These are phyloP conservation scores for Nephila pilipes DNA, from an alignment of 1,140 invertebrate species.

Conservation along the genomic window DNA sequence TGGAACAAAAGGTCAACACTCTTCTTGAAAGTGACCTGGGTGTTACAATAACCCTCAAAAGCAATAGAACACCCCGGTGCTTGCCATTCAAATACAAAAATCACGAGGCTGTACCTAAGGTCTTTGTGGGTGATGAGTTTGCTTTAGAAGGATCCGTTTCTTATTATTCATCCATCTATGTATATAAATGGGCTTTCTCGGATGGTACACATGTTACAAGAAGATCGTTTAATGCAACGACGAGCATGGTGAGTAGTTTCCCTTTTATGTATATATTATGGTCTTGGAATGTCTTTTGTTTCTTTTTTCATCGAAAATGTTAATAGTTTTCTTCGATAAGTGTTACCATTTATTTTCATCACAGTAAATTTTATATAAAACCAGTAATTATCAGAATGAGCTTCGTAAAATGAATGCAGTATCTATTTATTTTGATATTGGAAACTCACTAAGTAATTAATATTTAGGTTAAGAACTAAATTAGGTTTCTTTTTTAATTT, in stretches of 20 bases:
- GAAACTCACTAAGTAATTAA: too few species aligned
- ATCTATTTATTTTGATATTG: too few species aligned
- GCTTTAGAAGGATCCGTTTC: background rate
- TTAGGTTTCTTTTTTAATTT: too few species aligned
- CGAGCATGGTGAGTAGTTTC: slow-evolving; percentile 22
- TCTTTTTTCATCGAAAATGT: too few species aligned
- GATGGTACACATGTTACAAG: background rate
- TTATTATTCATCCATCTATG: background rate
- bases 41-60: background rate
- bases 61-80: background rate
- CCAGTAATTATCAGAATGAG: too few species aligned
- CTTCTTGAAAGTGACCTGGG: background rate
- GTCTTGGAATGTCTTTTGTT: too few species aligned
- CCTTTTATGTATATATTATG: background rate
- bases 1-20: background rate
- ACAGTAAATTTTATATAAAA: too few species aligned
- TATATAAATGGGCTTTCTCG: background rate
- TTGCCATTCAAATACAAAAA: background rate
- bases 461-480: too few species aligned
- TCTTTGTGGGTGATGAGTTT: slow-evolving; percentile 27
- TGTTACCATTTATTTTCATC: too few species aligned
- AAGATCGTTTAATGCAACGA: background rate
- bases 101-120: too few species aligned
- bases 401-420: too few species aligned
- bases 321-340: too few species aligned